Conservation (phyloP, 2,888 invertebrate genomes). For the Ceriagrion tenellum region DNA sequence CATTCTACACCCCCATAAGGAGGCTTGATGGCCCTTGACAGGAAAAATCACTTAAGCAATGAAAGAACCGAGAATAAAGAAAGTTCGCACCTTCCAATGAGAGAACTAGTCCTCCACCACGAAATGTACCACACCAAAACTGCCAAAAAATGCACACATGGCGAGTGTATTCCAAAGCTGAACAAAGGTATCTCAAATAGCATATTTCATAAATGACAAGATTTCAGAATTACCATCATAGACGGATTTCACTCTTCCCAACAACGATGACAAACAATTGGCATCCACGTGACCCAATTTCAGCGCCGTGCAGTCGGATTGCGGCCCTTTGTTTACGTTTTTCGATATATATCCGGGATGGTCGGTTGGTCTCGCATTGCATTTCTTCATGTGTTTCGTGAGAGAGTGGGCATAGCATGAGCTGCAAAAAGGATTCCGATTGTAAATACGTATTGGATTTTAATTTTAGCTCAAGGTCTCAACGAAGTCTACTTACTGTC, state of each 20-base stretch:
- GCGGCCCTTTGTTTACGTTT: slow-evolving; percentile 11
- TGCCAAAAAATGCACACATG: no score
- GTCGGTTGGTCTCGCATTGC: slow-evolving; percentile 30
- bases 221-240: slow-evolving; percentile 75
- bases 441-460: no score
- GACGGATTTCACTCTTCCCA: slow-evolving; percentile 78
- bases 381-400: slow-evolving; percentile 39
- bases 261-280: slow-evolving; percentile 76
- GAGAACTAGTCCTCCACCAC: no score
- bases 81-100: no score
- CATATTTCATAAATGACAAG: not conserved
- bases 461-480: not conserved
- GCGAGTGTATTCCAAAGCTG: no score
- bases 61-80: no score
- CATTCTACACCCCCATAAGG: no score
- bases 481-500: slow-evolving; percentile 19
- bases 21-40: no score
- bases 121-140: not conserved
- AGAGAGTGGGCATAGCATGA: slow-evolving; percentile 44
- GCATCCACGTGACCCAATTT: slow-evolving; percentile 77
- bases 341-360: slow-evolving; percentile 33
- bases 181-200: not conserved
- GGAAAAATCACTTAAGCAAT: no score
- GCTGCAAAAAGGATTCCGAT: slow-evolving; percentile 7
- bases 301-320: slow-evolving; percentile 30